Evolutionary conservation across 1,140 invertebrate genomes (phyloP), one percentile per base, ranked within the genome.

Genomic region (Steinernema khuongi): DNA sequence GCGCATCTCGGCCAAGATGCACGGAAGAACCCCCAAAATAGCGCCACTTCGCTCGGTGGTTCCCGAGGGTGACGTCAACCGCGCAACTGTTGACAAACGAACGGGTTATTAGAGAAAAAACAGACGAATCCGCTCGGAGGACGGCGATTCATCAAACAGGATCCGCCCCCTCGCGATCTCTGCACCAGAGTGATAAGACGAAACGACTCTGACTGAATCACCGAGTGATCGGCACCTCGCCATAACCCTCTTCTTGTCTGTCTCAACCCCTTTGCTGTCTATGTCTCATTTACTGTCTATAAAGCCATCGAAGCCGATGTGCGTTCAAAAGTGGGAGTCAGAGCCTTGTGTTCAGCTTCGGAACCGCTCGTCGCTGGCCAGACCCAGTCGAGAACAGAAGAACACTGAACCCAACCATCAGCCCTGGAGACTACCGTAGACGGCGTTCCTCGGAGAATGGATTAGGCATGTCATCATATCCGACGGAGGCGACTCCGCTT

Each of bases 401-500:
- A 60, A 60, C 50, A 26, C 50, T 60, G 50, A 11, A 11, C n/a
- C 50, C 26, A 26, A 60, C 50, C 50, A 60, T 60, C 50, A 60
- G 50, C 50, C 50, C 50, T 60, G 7, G 50, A 60, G 26, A 26
- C 50, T 22, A 26, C 22, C 50, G 50, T 26, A 7, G 50, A 60
- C 14, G 50, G 11, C 50, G 19, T 22, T 22, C 50, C 50, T 60
- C 50, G 50, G 50, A 60, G 50, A 60, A 60, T 60, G 50, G 50
- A 60, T 60, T 60, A 60, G 50, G 50, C 50, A 60, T 60, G 14
- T 60, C 50, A 60, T 60, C 50, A 60, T 22, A n/a, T 60, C 50
- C 50, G 19, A 60, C 22, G 50, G 26, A 7, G 22, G 4, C 14
- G 50, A 60, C 14, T 11, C 50, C 4, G 7, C 4, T 4, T 11